phyloP scores from a whole-genome alignment of 1,140 invertebrate genomes.

The Papilio dardanus region DNA sequence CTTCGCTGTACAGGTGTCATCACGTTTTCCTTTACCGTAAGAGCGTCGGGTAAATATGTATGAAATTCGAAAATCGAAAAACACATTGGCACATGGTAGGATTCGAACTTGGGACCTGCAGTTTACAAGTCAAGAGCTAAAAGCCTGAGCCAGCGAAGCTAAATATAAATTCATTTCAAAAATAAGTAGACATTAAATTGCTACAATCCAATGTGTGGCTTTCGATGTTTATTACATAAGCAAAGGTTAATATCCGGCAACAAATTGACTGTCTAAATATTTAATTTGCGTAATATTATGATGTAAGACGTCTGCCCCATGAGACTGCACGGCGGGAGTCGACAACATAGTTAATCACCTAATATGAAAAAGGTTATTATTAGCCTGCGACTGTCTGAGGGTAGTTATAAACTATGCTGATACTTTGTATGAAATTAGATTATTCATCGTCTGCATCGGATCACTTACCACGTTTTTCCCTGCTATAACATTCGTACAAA shows the following conservation, averaged over 20 bases:
- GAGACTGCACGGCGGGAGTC: conserved; percentile 33
- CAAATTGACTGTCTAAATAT: conserved; percentile 31
- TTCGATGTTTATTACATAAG: conserved; percentile 9
- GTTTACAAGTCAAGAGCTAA: too few relatives aligned
- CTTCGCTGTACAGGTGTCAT: too few relatives aligned
- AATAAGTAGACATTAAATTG: not conserved
- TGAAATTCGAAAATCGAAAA: too few relatives aligned
- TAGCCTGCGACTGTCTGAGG: not conserved
- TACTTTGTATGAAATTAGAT: not conserved
- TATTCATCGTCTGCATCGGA: not conserved
- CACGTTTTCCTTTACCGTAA: too few relatives aligned
- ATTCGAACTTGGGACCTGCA: too few relatives aligned
- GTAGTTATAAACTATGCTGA: not conserved
- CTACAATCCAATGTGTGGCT: not conserved
- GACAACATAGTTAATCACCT: not conserved
- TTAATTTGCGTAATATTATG: conserved; percentile 30
- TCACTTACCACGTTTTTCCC: too few relatives aligned
- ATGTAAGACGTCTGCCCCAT: conserved; percentile 27
- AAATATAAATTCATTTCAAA: too few relatives aligned
- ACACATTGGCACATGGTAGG: too few relatives aligned
- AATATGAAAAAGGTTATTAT: not conserved
- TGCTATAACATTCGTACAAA: too few relatives aligned
- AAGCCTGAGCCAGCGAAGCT: too few relatives aligned
- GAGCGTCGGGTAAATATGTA: too few relatives aligned
- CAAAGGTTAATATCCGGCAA: conserved; percentile 17